Conservation (phyloP, 2,797 vertebrate genomes). For the Mormyrops attenuatus region DNA sequence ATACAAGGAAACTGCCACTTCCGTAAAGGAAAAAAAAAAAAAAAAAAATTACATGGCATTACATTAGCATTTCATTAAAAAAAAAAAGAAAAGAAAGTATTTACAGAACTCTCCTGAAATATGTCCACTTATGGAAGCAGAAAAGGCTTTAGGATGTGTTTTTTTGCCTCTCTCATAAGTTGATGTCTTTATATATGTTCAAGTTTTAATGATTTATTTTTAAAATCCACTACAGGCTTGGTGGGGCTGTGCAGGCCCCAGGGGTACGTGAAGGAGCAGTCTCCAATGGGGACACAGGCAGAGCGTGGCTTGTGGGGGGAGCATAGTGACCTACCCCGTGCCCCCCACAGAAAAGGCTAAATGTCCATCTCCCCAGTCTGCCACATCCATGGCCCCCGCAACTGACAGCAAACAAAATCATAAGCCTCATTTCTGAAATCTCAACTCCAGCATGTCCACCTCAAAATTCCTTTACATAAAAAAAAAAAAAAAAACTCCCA, state of each 20-base stretch:
- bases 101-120: conserved; percentile 68
- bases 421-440: conserved; percentile 36
- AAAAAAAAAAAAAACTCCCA: conserved; percentile 52
- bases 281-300: conserved; percentile 32
- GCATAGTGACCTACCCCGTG: conserved; percentile 28
- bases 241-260: conserved; percentile 23
- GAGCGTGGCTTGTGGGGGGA: conserved; percentile 23
- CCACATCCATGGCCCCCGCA: conserved; percentile 17
- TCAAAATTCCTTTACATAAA: conserved; percentile 43
- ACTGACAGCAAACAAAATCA: conserved; percentile 32
- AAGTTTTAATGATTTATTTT: conserved; percentile 47
- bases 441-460: conserved; percentile 36
- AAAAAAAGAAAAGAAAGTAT: conserved; percentile 48
- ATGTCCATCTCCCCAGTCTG: conserved; percentile 36
- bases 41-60: conserved; percentile 40
- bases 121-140: conserved; percentile 54
- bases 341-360: conserved; percentile 53
- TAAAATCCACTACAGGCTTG: conserved; percentile 42
- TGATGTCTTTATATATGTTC: conserved; percentile 46
- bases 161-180: conserved; percentile 34
- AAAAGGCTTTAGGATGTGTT: conserved; percentile 57
- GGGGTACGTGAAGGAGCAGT: conserved; percentile 35
- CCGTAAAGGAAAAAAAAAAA: conserved; percentile 39
- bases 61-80: conserved; percentile 52
- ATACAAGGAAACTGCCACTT: conserved; percentile 63